These are phyloP conservation scores for Naja naja DNA, from an alignment of 2,113 vertebrate species.

Conservation along the genomic window DNA sequence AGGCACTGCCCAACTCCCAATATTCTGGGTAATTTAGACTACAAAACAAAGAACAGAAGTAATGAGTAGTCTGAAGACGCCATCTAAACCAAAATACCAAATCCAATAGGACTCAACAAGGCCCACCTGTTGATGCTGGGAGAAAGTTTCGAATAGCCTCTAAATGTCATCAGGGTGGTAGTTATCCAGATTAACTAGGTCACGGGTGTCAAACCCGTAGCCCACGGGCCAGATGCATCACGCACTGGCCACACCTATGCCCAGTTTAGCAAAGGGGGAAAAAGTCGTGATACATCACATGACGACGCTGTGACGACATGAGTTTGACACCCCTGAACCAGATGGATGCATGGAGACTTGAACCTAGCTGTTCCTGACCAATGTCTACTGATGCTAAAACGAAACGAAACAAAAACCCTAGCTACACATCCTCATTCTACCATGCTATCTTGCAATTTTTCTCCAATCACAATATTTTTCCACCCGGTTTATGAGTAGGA, in stretches of 20 bases:
- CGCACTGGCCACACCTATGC: too few species aligned
- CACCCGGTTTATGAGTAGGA: not conserved
- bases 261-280: too few species aligned
- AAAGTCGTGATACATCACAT: too few species aligned
- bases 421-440: not conserved
- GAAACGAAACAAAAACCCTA: too few species aligned
- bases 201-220: too few species aligned
- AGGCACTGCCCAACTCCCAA: too few species aligned
- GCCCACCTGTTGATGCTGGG: not conserved
- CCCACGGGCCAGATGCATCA: too few species aligned
- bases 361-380: not conserved
- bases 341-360: not conserved
- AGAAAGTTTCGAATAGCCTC: not conserved
- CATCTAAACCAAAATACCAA: not conserved
- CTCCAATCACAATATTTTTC: not conserved
- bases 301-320: too few species aligned
- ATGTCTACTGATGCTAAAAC: not conserved
- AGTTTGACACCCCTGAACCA: not conserved
- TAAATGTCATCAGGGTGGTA: not conserved
- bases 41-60: too few species aligned
- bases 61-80: too few species aligned
- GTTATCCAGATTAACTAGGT: not conserved
- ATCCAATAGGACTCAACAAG: not conserved
- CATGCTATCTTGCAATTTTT: not conserved
- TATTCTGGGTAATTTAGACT: too few species aligned